Evolutionary conservation across 2,888 invertebrate genomes (phyloP), one percentile per base, ranked within the genome.

Genomic region (Athripsodes cinereus): DNA sequence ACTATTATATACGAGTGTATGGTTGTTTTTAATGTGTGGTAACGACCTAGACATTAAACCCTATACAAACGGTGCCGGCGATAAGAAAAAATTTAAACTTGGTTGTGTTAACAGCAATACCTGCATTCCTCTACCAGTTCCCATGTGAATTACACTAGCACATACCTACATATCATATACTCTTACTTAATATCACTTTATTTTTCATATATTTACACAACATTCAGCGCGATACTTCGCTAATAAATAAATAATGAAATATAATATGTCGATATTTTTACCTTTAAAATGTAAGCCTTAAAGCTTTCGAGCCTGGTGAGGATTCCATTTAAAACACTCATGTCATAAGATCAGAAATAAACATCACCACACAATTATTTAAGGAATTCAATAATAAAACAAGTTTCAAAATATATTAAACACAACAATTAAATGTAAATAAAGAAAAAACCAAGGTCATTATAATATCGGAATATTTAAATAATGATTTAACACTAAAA

Each of bases 261-360:
- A n/a, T n/a, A n/a, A n/a, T n/a, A n/a, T n/a, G n/a, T 26, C 26
- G 10, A 26, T 26, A 26, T 26, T 26, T 10, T 19, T 55, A 61
- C 61, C 61, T 61, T 61, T 21, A 58, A 50, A 26, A 61, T 50
- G 49, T 55, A 58, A 21, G 58, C 61, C 52, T 61, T 61, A 26
- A 61, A 54, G 21, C 57, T 58, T 34, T 61, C 61, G 46, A 61
- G 35, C 35, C 58, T 52, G 40, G 48, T 55, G 22, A 61, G 53
- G 22, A 61, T 55, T 11, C 55, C 55, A 35, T 55, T 52, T 50
- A 61, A 55, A 22, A 61, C 53, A 55, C 57, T 61, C 61, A 61
- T 61, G 20, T 49, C 55, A 56, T 21, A n/a, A 20, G 26, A 22
- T 50, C 16, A n/a, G 22, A 50, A 18, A 40, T 10, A 50, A 40